phyloP scores from a whole-genome alignment of 1,140 invertebrate genomes.

The Acromyrmex charruanus region DNA sequence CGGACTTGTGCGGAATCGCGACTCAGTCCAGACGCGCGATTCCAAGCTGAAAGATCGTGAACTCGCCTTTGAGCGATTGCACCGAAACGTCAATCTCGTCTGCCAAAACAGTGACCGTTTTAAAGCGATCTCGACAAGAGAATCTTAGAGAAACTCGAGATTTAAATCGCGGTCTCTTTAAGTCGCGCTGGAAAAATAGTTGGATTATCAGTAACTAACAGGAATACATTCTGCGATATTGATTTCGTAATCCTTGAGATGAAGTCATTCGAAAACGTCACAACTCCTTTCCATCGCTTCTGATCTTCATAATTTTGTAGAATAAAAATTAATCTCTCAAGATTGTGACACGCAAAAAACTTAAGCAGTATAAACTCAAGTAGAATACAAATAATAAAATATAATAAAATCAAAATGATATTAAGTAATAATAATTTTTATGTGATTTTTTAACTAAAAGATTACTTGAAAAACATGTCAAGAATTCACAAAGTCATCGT shows the following conservation, averaged over 20 bases:
- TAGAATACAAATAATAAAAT: too few species aligned
- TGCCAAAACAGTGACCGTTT: not conserved
- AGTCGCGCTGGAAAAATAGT: not conserved
- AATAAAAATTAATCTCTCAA: not conserved
- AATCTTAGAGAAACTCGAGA: too few species aligned
- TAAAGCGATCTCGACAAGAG: not conserved
- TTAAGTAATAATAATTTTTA: too few species aligned
- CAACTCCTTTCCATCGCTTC: not conserved
- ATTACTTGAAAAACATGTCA: too few species aligned
- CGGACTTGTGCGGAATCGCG: not conserved
- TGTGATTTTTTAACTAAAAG: too few species aligned
- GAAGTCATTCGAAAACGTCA: not conserved
- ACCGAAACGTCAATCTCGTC: slow-evolving; percentile 15
- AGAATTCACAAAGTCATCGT: too few species aligned
- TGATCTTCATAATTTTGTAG: not conserved
- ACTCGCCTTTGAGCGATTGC: slow-evolving; percentile 12
- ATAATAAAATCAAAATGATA: too few species aligned
- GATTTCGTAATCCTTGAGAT: slow-evolving; percentile 6
- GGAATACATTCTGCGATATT: slow-evolving; percentile 25
- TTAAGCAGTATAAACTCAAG: too few species aligned
- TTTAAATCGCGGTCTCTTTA: slow-evolving; percentile 15
- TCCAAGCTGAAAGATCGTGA: too few species aligned
- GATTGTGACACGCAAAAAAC: too few species aligned
- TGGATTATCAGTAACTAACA: slow-evolving; percentile 18
- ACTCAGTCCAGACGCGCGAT: not conserved